phyloP scores from a whole-genome alignment of 2,888 invertebrate species.

The Zygothrica quintamaculata region DNA sequence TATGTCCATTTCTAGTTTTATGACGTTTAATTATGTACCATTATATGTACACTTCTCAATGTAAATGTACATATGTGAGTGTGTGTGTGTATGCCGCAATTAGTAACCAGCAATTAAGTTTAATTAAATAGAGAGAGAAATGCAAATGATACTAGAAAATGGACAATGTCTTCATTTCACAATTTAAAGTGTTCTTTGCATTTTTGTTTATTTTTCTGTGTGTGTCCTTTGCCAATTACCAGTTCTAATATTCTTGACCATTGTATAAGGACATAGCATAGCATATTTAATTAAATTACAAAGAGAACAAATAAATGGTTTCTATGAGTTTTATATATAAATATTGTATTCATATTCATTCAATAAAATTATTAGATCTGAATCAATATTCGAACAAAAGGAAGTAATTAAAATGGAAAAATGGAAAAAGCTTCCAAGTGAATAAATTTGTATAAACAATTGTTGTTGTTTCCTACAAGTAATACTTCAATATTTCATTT shows the following conservation, averaged over 20 bases:
- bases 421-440: no score
- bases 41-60: no score
- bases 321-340: no score
- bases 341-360: no score
- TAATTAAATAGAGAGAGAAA: conserved; percentile 24
- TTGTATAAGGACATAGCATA: conserved; percentile 6
- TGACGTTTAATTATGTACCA: no score
- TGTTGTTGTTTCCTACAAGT: no score
- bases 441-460: not conserved
- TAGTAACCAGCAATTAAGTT: conserved; percentile 33
- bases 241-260: conserved; percentile 28
- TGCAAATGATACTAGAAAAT: conserved; percentile 13
- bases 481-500: no score
- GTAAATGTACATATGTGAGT: not conserved
- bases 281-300: conserved; percentile 47
- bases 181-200: not conserved
- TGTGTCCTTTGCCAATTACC: conserved; percentile 39
- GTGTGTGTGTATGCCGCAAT: conserved; percentile 16
- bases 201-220: conserved; percentile 19
- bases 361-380: no score
- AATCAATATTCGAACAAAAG: no score
- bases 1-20: no score
- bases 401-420: no score
- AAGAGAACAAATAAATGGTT: not conserved
- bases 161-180: conserved; percentile 7